A percentile compares a stretch with the other conserved stretches of the same genome.
Conservation (phyloP, 1,140 invertebrate genomes). For the Euglossa dilemma region DNA sequence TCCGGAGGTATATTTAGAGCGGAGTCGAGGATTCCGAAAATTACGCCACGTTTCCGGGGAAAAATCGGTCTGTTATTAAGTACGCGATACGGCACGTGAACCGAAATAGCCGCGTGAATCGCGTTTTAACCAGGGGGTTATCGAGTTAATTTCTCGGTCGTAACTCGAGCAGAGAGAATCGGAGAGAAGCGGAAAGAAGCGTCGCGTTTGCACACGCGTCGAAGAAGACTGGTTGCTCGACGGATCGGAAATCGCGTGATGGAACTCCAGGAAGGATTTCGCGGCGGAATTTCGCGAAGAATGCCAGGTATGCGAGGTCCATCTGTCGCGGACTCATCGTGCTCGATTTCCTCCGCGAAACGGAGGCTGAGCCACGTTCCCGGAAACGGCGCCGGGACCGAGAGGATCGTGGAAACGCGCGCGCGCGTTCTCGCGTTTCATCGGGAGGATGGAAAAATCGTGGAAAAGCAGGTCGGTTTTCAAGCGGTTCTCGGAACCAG, state of each 20-base stretch:
- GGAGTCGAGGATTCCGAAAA: background rate
- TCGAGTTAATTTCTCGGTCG: background rate
- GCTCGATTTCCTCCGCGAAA: background rate
- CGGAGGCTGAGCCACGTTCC: slow-evolving; percentile 3
- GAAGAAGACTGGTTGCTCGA: background rate
- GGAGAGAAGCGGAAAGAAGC: too few species aligned
- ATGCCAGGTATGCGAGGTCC: slow-evolving; percentile 12
- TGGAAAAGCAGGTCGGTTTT: slow-evolving; percentile 3
- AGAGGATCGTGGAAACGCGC: background rate
- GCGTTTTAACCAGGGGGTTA: background rate
- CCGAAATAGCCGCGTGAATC: background rate
- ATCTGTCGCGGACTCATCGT: background rate
- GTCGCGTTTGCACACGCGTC: background rate
- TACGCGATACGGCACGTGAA: background rate
- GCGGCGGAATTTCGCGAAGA: slow-evolving; percentile 1
- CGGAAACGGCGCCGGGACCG: background rate
- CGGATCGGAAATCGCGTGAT: background rate
- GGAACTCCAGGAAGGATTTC: background rate
- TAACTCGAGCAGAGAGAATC: background rate
- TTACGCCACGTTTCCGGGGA: background rate
- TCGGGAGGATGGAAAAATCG: background rate
- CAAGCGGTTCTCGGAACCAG: slow-evolving; percentile 12
- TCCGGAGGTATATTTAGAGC: background rate
- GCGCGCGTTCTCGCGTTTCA: background rate
- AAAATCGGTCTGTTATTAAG: background rate